Conservation (phyloP, 2,113 vertebrate species). For the Ptilonorhynchus violaceus region DNA sequence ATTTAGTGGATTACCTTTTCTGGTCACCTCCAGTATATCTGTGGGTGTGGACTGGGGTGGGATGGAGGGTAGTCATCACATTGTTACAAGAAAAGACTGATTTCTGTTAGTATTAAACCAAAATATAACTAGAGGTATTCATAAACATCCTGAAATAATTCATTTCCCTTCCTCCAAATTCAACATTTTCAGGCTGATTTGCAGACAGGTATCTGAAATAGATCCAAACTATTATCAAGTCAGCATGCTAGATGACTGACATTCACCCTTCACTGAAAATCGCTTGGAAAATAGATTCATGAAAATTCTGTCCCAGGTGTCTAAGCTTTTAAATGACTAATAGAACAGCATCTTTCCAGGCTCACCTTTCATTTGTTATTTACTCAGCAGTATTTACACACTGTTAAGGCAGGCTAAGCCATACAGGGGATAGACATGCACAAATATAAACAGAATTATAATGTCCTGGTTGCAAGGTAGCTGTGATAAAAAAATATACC, state of each 20-base stretch:
- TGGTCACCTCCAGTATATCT: background rate
- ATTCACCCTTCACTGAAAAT: constrained; percentile 24
- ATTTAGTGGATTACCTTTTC: background rate
- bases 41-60: no score
- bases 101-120: background rate
- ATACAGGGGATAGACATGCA: background rate
- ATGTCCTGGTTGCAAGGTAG: background rate
- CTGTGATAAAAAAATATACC: background rate
- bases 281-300: background rate
- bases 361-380: constrained; percentile 57
- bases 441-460: constrained; percentile 10
- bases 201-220: constrained; percentile 7
- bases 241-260: background rate
- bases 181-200: constrained; percentile 21
- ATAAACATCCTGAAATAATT: background rate
- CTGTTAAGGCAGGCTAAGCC: constrained; percentile 15
- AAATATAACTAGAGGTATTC: background rate
- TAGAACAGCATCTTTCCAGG: background rate
- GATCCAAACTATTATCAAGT: constrained; percentile 26
- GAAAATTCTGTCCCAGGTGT: background rate
- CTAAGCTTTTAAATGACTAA: constrained; percentile 27
- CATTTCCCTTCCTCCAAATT: background rate
- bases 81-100: background rate
- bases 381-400: constrained; percentile 42
- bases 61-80: background rate